phyloP scores from a whole-genome alignment of 2,797 vertebrate genomes.

The Lutjanus campechanus region DNA sequence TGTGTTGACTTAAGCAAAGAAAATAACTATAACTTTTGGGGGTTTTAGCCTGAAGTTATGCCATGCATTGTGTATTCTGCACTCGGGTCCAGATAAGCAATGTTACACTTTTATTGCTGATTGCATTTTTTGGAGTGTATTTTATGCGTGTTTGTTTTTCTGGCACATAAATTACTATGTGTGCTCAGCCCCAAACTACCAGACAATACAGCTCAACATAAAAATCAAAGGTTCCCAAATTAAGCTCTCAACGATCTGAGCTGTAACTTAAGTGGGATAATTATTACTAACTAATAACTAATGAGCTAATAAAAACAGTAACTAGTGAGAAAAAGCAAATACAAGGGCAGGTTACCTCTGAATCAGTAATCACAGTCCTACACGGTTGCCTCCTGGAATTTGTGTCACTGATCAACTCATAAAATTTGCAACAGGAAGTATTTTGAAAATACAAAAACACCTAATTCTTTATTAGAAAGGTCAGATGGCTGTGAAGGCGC shows the following conservation, averaged over 20 bases:
- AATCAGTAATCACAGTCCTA: neutral
- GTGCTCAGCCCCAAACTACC: neutral
- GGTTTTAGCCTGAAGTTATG: neutral
- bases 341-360: neutral
- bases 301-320: too few species aligned
- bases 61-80: neutral
- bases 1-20: neutral
- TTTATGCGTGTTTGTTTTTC: neutral
- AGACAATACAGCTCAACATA: neutral
- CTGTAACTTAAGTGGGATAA: neutral
- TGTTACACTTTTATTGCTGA: neutral
- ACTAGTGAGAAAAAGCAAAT: neutral
- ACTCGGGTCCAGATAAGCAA: too few species aligned
- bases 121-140: neutral
- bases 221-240: neutral
- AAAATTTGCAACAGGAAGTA: neutral
- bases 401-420: neutral
- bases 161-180: too few species aligned
- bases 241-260: neutral
- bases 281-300: neutral
- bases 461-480: neutral
- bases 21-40: too few species aligned
- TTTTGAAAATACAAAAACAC: neutral
- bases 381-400: too few species aligned
- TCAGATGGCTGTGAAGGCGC: neutral